Percentiles rank a stretch among this genome's conserved stretches.
These are phyloP conservation scores for Nezara viridula DNA, from an alignment of 2,888 invertebrate genomes.

Conservation along the genomic window DNA sequence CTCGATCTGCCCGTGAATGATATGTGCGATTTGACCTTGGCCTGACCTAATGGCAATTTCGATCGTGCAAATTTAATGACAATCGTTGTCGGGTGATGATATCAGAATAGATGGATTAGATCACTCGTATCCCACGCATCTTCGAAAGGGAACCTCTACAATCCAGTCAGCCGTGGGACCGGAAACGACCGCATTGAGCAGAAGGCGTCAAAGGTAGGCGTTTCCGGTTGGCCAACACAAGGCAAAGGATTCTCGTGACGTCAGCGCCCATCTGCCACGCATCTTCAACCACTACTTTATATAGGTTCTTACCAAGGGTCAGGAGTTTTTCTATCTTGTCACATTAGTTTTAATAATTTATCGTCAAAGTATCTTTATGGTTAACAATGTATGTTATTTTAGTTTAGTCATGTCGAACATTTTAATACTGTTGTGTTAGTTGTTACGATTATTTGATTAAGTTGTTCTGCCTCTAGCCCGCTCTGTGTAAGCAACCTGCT, in stretches of 20 bases:
- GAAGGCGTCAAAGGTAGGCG: slow-evolving; percentile 49
- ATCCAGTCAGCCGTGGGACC: slow-evolving; percentile 25
- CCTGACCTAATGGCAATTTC: not conserved
- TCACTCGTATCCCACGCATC: not conserved
- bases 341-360: too few relatives aligned
- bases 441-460: too few relatives aligned
- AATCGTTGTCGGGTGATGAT: too few relatives aligned
- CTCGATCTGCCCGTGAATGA: not conserved
- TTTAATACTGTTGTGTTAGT: too few relatives aligned
- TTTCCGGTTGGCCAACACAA: slow-evolving; percentile 42
- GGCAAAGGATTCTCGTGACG: slow-evolving; percentile 34
- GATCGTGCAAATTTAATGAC: too few relatives aligned
- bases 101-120: not conserved
- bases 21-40: not conserved
- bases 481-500: not conserved
- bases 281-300: slow-evolving; percentile 6
- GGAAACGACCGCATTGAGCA: slow-evolving; percentile 24
- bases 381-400: not conserved
- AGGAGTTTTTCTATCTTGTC: not conserved
- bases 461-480: too few relatives aligned
- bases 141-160: not conserved
- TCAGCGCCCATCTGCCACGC: slow-evolving; percentile 3
- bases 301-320: not conserved
- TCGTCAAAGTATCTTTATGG: too few relatives aligned
- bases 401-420: too few relatives aligned